phyloP scores from a whole-genome alignment of 2,888 invertebrate species.

The Ametastegia equiseti region DNA sequence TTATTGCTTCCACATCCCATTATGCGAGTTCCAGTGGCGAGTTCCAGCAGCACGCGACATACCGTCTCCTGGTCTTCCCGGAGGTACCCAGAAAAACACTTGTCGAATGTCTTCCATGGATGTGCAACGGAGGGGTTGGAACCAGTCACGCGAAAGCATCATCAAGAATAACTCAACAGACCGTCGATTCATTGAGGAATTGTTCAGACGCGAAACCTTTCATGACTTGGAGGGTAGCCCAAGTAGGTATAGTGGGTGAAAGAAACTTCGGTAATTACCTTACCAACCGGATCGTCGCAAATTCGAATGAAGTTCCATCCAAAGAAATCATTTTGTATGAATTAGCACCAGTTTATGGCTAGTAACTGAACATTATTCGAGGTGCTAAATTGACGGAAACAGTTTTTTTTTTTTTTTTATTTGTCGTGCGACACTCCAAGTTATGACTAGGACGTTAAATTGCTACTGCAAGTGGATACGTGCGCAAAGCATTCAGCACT shows the following conservation, averaged over 20 bases:
- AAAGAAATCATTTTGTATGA: neutral
- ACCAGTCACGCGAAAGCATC: conserved; percentile 16
- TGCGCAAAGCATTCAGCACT: neutral
- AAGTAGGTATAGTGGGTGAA: neutral
- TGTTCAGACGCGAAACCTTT: neutral
- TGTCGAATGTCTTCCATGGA: neutral
- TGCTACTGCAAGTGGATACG: neutral
- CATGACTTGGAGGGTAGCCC: neutral
- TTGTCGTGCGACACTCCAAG: neutral
- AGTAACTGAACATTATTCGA: neutral
- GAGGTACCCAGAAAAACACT: neutral
- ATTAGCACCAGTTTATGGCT: neutral
- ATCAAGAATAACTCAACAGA: conserved; percentile 12
- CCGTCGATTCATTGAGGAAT: neutral
- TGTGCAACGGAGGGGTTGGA: conserved; percentile 17
- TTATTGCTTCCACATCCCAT: conserved; percentile 44
- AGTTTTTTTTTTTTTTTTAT: too few species aligned
- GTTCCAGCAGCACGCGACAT: conserved; percentile 46
- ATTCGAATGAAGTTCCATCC: neutral
- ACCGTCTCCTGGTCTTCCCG: neutral
- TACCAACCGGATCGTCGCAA: neutral
- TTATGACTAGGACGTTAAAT: neutral
- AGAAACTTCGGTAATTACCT: neutral
- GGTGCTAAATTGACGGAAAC: neutral
- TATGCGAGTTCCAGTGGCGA: conserved; percentile 26